phyloP scores from a whole-genome alignment of 2,888 invertebrate species.

The Tuta absoluta region DNA sequence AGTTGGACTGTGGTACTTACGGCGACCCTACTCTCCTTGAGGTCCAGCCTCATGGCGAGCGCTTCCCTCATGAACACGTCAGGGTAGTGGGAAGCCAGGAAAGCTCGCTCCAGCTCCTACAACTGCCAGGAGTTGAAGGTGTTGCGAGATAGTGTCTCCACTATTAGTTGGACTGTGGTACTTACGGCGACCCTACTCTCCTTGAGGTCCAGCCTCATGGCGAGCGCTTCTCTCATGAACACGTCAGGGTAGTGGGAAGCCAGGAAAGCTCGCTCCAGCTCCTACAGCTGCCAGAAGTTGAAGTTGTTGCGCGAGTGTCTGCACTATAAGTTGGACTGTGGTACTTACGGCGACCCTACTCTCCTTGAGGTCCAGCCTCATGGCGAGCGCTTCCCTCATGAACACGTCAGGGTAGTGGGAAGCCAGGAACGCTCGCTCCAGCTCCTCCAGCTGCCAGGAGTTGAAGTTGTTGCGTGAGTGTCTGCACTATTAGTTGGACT shows the following conservation, averaged over 20 bases:
- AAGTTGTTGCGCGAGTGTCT: too few species aligned
- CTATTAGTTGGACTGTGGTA: neutral
- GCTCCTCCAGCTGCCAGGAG: slow-evolving; percentile 94
- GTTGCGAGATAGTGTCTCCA: neutral
- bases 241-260: slow-evolving; percentile 87
- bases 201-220: slow-evolving; percentile 96
- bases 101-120: slow-evolving; percentile 96
- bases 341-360: slow-evolving; percentile 97
- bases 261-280: neutral
- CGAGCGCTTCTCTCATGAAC: slow-evolving; percentile 99
- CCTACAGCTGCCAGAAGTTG: neutral
- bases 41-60: slow-evolving; percentile 95
- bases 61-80: slow-evolving; percentile 98
- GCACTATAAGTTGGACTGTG: neutral
- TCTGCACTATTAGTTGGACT: neutral
- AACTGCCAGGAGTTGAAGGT: slow-evolving; percentile 93
- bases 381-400: too few species aligned
- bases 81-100: slow-evolving; percentile 95
- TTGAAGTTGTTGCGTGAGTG: slow-evolving; percentile 80
- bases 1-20: slow-evolving; percentile 82
- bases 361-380: slow-evolving; percentile 74
- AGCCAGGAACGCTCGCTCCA: slow-evolving; percentile 97
- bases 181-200: neutral
- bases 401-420: slow-evolving; percentile 93
- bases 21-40: slow-evolving; percentile 99